Evolutionary conservation across 23 tunicate species (phyloP), one percentile per base, ranked within the genome.

Genomic region (Halocynthia aurantium): DNA sequence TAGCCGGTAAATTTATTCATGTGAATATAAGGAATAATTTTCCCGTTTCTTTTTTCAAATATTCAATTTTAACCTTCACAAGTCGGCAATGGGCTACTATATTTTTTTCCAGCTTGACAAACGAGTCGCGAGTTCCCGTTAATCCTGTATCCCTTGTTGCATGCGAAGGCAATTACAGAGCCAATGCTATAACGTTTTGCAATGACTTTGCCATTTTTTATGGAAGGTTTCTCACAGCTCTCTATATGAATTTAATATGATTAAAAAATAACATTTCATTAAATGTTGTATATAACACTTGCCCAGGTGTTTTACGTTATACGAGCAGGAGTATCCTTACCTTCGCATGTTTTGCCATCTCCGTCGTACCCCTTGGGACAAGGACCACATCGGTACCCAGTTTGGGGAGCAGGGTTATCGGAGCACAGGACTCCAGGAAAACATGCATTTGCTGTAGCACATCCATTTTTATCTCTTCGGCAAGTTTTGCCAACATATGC

Each of bases 311-410:
- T 18, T 60, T 60, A 60, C 17, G 1, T 60, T 31, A 31, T 31
- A 31, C 44, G 4, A 31, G 52, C 71, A 60, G 65, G 22, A 62
- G 40, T 63, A 21, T 2, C 44, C 90, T 63, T 81, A 85, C 90
- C 54, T 19, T 20, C 12, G 50, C 94, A 87, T 54, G 73, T 77
- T n/a, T 64, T 77, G 21, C 96, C 96, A 52, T 90, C 89, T 4
- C 96, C 96, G 15, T 80, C 20, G 52, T 85, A 70, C 12, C 83
- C 83, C 7, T 31, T 0, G 7, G 96, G 96, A 57, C 96, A 90
- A 12, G 61, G 52, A 7, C 82, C 96, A 63, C 96, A 90, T 7
- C 69, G 66, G 56, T 55, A 90, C 19, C 96, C 96, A 9, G 56
- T 55, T 8, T 17, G 71, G 5, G 89, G 89, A 10, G 89, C 83